phyloP scores from a whole-genome alignment of 2,888 invertebrate genomes.

The Habroteleia sp. region DNA sequence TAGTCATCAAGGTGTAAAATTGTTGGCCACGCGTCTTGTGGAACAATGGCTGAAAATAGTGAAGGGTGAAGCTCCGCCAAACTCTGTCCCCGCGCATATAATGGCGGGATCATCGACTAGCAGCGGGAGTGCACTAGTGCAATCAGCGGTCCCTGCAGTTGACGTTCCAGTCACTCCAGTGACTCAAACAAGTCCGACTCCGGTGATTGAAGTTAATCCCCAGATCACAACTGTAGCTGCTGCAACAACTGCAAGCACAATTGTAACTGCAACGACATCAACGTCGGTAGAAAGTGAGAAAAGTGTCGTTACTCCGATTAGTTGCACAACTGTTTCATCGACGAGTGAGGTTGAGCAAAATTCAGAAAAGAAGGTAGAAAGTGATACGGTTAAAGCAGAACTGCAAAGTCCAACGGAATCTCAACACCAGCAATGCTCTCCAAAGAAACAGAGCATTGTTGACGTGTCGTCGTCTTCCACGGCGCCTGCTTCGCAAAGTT shows the following conservation, averaged over 20 bases:
- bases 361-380: not conserved
- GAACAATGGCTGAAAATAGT: conserved; percentile 95
- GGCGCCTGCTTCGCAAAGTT: conserved; percentile 68
- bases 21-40: conserved; percentile 90
- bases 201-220: too few relatives aligned
- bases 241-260: not conserved
- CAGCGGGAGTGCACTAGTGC: not conserved
- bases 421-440: conserved; percentile 65
- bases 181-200: not conserved
- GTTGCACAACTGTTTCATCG: conserved; percentile 31
- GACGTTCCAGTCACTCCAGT: not conserved
- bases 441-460: conserved; percentile 70
- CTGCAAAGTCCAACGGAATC: not conserved
- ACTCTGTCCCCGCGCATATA: conserved; percentile 78
- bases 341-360: conserved; percentile 21
- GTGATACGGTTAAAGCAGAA: not conserved
- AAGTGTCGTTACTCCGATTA: conserved; percentile 11
- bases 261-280: not conserved
- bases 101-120: conserved; percentile 78
- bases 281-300: not conserved
- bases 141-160: not conserved
- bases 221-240: too few relatives aligned
- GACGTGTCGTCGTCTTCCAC: conserved; percentile 68
- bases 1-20: conserved; percentile 89
- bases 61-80: conserved; percentile 86